A percentile compares a stretch with the other conserved stretches of the same genome.
Conservation (phyloP, 2,113 vertebrate species). For the Siphamia tubifer region DNA sequence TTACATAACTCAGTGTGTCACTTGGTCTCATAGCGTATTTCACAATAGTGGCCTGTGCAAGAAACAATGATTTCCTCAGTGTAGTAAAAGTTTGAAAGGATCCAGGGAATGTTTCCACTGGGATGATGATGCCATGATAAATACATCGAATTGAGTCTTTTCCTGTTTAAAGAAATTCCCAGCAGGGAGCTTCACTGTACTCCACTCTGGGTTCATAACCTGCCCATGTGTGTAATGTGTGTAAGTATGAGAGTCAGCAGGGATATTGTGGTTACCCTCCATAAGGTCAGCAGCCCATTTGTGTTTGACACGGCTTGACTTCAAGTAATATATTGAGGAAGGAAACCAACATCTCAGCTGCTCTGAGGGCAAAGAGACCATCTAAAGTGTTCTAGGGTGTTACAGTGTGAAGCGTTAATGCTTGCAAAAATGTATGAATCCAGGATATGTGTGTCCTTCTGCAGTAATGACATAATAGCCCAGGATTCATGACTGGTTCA, state of each 20-base stretch:
- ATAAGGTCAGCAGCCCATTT: constrained; percentile 26
- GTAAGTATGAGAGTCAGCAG: constrained; percentile 1
- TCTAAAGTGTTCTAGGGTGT: constrained; percentile 4
- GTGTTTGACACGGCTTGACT: constrained; percentile 26
- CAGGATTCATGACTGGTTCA: constrained; percentile 18
- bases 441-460: constrained; percentile 18
- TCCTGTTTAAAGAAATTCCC: constrained; percentile 29
- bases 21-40: not conserved
- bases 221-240: no score
- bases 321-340: constrained; percentile 32
- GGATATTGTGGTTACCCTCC: constrained; percentile 7
- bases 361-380: constrained; percentile 22
- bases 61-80: not conserved
- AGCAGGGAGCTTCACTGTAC: not conserved
- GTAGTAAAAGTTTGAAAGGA: constrained; percentile 16
- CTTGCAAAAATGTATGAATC: constrained; percentile 8
- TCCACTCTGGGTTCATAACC: constrained; percentile 7
- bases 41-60: not conserved
- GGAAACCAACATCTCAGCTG: constrained; percentile 30
- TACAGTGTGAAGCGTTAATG: constrained; percentile 1
- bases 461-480: constrained; percentile 41
- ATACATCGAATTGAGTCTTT: constrained; percentile 24
- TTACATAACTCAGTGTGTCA: not conserved
- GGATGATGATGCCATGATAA: constrained; percentile 34
- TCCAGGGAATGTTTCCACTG: constrained; percentile 12